Evolutionary conservation across 2,888 invertebrate genomes (phyloP).

Genomic region (Caenorhabditis uteleia): DNA sequence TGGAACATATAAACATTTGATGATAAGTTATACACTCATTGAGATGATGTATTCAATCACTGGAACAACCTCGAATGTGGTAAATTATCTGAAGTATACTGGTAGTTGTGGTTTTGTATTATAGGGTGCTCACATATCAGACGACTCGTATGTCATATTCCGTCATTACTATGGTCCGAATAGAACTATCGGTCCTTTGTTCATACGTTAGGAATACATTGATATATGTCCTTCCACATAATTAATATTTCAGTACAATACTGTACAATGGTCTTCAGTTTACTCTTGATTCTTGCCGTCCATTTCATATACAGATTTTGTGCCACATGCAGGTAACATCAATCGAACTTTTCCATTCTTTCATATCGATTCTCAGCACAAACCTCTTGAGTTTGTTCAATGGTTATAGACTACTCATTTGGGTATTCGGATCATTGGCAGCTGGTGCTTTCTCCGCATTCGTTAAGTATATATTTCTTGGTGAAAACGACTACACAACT

Average conservation of each 20-base stretch:
- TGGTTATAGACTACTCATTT: conserved; percentile 6
- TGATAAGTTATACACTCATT: conserved; percentile 1
- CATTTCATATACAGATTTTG: conserved; percentile 27
- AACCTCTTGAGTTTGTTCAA: conserved; percentile 26
- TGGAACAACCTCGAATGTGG: conserved; percentile 1
- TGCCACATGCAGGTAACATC: conserved; percentile 7
- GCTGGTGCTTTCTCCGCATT: no score
- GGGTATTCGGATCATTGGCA: conserved; percentile 15
- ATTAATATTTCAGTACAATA: conserved; percentile 23
- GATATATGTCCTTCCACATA: no score
- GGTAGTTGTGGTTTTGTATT: no score
- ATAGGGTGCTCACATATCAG: conserved; percentile 27
- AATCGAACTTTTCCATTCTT: no score
- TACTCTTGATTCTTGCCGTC: conserved; percentile 20
- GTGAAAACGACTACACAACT: conserved; percentile 18
- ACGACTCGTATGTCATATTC: conserved; percentile 18
- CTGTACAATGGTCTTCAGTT: conserved; percentile 23
- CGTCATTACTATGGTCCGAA: conserved; percentile 20
- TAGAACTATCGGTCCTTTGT: conserved; percentile 18
- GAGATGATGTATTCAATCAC: conserved; percentile 6
- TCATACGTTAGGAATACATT: conserved; percentile 12
- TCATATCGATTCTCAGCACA: no score
- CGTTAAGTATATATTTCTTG: conserved; percentile 28
- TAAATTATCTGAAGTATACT: conserved; percentile 4
- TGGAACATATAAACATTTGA: conserved; percentile 10